phyloP scores from a whole-genome alignment of 2,113 vertebrate genomes.

The Alouatta palliata region DNA sequence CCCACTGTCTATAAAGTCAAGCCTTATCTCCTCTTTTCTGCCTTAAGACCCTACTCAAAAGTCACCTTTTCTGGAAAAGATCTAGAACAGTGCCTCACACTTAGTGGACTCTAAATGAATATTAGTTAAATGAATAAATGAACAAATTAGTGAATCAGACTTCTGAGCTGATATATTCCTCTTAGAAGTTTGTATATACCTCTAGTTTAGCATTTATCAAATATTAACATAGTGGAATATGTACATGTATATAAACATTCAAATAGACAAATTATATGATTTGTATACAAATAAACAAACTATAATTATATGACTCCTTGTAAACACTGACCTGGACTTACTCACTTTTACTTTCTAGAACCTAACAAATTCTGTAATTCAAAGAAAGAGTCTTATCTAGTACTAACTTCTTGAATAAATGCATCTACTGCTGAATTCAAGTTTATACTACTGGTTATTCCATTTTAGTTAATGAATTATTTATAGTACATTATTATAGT shows the following conservation, averaged over 20 bases:
- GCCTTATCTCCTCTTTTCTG: neutral
- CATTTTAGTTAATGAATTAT: neutral
- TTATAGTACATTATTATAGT: neutral
- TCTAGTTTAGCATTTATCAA: constrained; percentile 7
- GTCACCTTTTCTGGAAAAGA: neutral
- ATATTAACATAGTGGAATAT: neutral
- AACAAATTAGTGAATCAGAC: neutral
- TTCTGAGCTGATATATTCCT: neutral
- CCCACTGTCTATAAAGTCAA: neutral
- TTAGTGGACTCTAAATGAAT: neutral
- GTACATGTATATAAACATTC: neutral
- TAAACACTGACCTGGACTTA: neutral
- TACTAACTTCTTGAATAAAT: neutral
- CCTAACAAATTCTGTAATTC: neutral
- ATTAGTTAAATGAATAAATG: neutral
- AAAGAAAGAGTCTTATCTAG: neutral
- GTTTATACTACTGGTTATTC: neutral
- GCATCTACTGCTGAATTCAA: neutral
- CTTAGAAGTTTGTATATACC: neutral
- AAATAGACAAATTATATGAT: neutral
- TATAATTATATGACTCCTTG: neutral
- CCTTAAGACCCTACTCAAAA: neutral
- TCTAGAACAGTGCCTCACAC: neutral
- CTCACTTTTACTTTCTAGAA: neutral
- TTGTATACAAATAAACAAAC: neutral